Base-by-base conservation (phyloP, 2,888 invertebrate species). In the Cybosia mesomella region DNA sequence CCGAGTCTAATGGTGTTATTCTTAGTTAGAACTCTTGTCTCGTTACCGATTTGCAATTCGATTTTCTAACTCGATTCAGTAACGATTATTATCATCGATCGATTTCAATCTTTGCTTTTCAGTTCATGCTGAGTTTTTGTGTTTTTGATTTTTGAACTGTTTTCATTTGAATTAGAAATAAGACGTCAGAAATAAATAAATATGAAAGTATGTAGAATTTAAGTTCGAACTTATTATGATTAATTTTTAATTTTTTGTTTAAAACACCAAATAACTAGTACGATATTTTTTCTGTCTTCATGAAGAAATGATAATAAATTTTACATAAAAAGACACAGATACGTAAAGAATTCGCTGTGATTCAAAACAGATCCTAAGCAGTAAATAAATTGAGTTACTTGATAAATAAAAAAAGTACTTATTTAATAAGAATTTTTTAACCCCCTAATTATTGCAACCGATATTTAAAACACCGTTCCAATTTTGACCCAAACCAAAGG, bases 21-120 rank as follows among this genome's bases (percentile, higher is more conserved):
- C 82, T 81, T 85, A 84, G 85, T 89, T 87, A 88, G 83, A 83
- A 80, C 84, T 86, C 86, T 85, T 85, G 86, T 83, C 89, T 88
- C 84, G 86, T 88, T 88, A 87, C 89, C 72, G 88, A 89, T 88
- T 89, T 85, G 80, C 82, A 86, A 89, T 84, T 88, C 82, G 83
- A 89, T 90, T 89, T 81, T 74, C 64, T 74, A 79, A 80, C 77
- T 80, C 77, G 81, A 86, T 85, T 84, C 77, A 61, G 79, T 83
- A 78, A 79, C 72, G 75, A 73, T 81, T 76, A 83, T n/a, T n/a
- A n/a, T n/a, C n/a, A n/a, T 83, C 79, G 80, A 71, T 73, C 59
- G 73, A 58, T 55, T 63, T 43, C 57, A 60, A 61, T 64, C 61
- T 66, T 32, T 64, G 36, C 24, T 49, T 57, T 39, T n/a, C 39